These are phyloP conservation scores for Zeus faber DNA, from an alignment of 2,113 vertebrate species.

Conservation along the genomic window DNA sequence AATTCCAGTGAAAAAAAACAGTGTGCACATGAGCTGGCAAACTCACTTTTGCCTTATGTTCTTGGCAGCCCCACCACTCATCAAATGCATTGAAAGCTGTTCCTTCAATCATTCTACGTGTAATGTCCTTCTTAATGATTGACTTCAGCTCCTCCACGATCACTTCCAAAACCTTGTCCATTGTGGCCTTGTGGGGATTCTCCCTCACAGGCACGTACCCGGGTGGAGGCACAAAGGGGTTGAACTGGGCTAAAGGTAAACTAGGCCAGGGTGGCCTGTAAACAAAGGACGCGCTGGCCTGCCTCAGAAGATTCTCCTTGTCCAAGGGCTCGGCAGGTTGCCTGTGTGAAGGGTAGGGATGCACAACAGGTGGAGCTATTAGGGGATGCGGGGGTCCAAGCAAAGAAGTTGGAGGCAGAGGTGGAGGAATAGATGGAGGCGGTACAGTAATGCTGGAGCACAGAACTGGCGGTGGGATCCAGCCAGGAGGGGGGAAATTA, in stretches of 20 bases:
- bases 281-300: constrained; percentile 26
- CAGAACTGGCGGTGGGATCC: constrained; percentile 42
- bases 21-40: background rate
- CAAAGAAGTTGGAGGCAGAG: constrained; percentile 39
- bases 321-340: constrained; percentile 75
- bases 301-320: constrained; percentile 75
- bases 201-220: constrained; percentile 76
- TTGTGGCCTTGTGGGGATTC: constrained; percentile 83
- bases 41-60: constrained; percentile 84
- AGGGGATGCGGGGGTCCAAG: constrained; percentile 45
- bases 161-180: constrained; percentile 86
- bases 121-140: constrained; percentile 92
- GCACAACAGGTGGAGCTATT: constrained; percentile 42
- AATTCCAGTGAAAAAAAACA: too few species aligned
- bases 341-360: constrained; percentile 71
- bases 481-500: constrained; percentile 62
- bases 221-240: constrained; percentile 87
- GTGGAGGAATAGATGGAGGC: constrained; percentile 39
- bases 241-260: constrained; percentile 79
- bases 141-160: constrained; percentile 89
- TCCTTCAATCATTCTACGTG: constrained; percentile 91
- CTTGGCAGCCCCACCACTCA: constrained; percentile 93
- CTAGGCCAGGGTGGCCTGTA: constrained; percentile 81
- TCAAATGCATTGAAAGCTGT: constrained; percentile 92
- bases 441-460: constrained; percentile 18